These are phyloP conservation scores for Melanocharis versteri DNA, from an alignment of 2,113 vertebrate species.

Conservation along the genomic window DNA sequence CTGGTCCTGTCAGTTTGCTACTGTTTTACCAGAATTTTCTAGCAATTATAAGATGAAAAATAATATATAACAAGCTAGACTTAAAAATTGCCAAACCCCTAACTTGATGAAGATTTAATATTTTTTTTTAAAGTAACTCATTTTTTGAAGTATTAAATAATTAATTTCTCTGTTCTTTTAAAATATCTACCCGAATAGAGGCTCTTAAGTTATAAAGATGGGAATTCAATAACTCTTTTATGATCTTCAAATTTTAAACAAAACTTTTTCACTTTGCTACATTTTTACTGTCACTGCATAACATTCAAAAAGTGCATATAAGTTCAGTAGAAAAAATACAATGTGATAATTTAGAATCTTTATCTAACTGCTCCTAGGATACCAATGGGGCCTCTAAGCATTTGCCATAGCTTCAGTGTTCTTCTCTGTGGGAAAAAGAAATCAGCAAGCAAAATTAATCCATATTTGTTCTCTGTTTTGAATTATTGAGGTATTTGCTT, in stretches of 20 bases:
- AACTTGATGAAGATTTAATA: neutral
- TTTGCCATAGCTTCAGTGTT: neutral
- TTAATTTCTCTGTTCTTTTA: neutral
- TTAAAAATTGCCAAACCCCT: neutral
- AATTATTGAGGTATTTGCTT: neutral
- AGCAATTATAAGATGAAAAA: neutral
- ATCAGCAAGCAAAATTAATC: neutral
- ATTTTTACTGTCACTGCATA: neutral
- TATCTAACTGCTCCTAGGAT: neutral
- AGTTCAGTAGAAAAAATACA: neutral
- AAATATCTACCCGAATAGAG: neutral
- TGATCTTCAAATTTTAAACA: neutral
- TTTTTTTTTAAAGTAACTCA: neutral
- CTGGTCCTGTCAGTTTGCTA: neutral
- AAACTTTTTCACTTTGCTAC: neutral
- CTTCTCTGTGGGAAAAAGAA: neutral
- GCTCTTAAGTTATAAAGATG: neutral
- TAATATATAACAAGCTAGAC: neutral
- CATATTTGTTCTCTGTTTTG: neutral
- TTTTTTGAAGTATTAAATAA: neutral
- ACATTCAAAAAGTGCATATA: neutral
- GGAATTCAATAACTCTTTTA: neutral
- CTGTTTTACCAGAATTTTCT: neutral
- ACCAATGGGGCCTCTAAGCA: neutral
- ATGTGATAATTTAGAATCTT: neutral